Evolutionary conservation across 2,888 invertebrate species (phyloP).

Genomic region (Cecidostiba fungosa): DNA sequence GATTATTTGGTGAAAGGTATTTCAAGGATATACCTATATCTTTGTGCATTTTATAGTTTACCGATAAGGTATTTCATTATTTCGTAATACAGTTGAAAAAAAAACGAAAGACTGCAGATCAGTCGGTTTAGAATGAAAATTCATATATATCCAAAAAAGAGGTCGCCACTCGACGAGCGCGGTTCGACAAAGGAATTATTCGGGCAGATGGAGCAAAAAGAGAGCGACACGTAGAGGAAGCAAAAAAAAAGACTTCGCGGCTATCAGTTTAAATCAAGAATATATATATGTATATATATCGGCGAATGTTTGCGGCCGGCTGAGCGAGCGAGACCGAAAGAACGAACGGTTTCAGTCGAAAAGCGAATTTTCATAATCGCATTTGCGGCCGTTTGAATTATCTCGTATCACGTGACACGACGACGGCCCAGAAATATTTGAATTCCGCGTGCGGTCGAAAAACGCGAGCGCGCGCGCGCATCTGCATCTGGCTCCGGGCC

Average conservation of each 20-base stretch:
- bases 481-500: not conserved
- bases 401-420: slow-evolving; percentile 48
- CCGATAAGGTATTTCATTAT: not conserved
- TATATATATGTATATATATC: not conserved
- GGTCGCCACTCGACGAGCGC: not conserved
- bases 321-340: not conserved
- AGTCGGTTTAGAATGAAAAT: not conserved
- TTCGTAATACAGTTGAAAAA: not conserved
- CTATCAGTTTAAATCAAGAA: not conserved
- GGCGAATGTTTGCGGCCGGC: not conserved
- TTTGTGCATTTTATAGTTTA: too few relatives aligned
- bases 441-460: slow-evolving; percentile 36
- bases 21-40: not conserved
- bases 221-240: not conserved
- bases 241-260: not conserved
- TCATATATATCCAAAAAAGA: not conserved
- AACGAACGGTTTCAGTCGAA: not conserved
- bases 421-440: slow-evolving; percentile 26
- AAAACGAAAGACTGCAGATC: not conserved
- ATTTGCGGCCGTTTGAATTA: slow-evolving; percentile 46
- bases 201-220: not conserved
- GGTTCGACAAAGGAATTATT: slow-evolving; percentile 24
- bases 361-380: slow-evolving; percentile 46
- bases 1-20: not conserved
- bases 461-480: slow-evolving; percentile 14